Percentiles rank a stretch among this genome's conserved stretches.
Evolutionary conservation across 2,888 invertebrate species (phyloP).

Genomic region (Nemoura dubitans): DNA sequence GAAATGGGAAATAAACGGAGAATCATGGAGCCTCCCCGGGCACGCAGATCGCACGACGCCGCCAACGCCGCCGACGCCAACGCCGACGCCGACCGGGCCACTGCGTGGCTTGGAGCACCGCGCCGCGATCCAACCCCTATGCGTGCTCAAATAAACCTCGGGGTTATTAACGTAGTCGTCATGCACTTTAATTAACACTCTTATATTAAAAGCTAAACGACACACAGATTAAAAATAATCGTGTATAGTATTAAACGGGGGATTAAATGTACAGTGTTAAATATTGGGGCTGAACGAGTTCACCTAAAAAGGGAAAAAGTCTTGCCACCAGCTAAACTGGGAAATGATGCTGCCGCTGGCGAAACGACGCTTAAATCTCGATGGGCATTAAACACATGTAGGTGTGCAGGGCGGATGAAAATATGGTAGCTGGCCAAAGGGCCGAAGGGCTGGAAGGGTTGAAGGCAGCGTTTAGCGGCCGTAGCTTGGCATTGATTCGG

Average conservation of each 20-base stretch:
- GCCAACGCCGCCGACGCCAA: too few relatives aligned
- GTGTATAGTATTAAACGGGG: neutral
- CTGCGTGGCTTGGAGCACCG: neutral
- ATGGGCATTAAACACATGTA: neutral
- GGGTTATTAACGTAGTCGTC: slow-evolving; percentile 23
- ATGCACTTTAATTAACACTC: slow-evolving; percentile 8
- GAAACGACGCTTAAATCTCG: neutral
- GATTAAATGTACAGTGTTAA: slow-evolving; percentile 2
- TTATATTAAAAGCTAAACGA: slow-evolving; percentile 13
- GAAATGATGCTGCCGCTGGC: neutral
- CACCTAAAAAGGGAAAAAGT: neutral
- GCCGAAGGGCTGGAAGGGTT: neutral
- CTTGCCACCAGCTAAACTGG: neutral
- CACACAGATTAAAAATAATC: slow-evolving; percentile 19
- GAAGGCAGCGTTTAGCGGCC: neutral
- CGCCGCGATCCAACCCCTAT: neutral
- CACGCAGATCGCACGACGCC: neutral
- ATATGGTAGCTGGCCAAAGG: neutral
- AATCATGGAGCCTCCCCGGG: slow-evolving; percentile 7
- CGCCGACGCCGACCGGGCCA: neutral
- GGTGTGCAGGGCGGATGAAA: neutral
- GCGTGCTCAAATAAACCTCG: slow-evolving; percentile 23
- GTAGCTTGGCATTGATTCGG: slow-evolving; percentile 28
- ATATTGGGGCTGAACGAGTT: neutral
- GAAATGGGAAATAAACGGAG: slow-evolving; percentile 29